Base-by-base conservation (phyloP, 1,140 invertebrate genomes). In the Globodera rostochiensis region DNA sequence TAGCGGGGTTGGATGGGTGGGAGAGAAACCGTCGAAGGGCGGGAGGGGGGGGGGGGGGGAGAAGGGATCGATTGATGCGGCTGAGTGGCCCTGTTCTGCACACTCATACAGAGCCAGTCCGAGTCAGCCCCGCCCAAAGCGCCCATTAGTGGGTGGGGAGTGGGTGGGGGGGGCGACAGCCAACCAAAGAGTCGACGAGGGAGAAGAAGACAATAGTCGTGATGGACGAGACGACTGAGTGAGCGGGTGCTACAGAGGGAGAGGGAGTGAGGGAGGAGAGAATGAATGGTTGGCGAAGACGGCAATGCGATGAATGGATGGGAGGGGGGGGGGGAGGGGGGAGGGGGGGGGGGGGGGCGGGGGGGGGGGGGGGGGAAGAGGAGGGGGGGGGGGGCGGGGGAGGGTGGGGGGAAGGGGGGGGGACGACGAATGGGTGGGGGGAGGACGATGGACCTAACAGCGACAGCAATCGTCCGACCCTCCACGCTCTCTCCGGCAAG, bases 111-210 rank as follows among this genome's bases (percentile, higher is more conserved):
- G 25, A 71, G 69, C 69, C 69, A 60, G n/a, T 71, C 69, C 69
- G 25, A 47, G 25, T 15, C 25, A 4, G 69, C 69, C 25, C 69
- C 69, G 69, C 69, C 69, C 69, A 36, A 47, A 47, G 9, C 69
- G 69, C 69, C 69, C 69, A 71, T 71, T 71, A 71, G 69, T 47
- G 69, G 69, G 69, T 15, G 57, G 19, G 57, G 57, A 50, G 50
- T 6, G 50, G 11, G 57, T 1, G 57, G 5, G 57, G 57, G 15
- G 57, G 19, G 3, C 69, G 25, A 21, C 69, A 71, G 69, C 69
- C 69, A 71, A 71, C 69, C 69, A 71, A 36, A 71, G 46, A 9
- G 69, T 47, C 36, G 57, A 15, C 57, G 57, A 19, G 13, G 4
- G 57, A 19, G 57, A 13, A 15, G 57, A 15, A 60, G 11, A 15